Evolutionary conservation across 2,888 invertebrate species (phyloP).

Genomic region (Spatulosminthurus flaviceps): DNA sequence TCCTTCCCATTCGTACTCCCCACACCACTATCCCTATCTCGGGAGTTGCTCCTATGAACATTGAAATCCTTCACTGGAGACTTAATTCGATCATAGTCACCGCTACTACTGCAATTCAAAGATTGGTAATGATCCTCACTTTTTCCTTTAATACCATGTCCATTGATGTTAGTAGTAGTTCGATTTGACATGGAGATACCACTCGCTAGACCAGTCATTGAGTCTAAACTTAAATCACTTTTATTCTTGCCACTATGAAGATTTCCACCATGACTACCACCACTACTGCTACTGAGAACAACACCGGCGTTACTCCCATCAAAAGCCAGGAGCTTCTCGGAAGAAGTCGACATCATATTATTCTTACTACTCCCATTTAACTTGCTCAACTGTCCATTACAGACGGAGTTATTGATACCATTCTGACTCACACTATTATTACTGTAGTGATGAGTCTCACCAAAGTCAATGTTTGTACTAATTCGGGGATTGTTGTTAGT

Average conservation of each 20-base stretch:
- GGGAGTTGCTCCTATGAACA: background rate
- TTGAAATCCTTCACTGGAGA: conserved; percentile 49
- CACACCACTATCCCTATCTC: conserved; percentile 30
- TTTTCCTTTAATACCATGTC: conserved; percentile 27
- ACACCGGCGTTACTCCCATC: background rate
- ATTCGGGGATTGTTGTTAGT: conserved; percentile 48
- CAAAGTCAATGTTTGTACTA: conserved; percentile 59
- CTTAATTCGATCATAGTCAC: conserved; percentile 57
- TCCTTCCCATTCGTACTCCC: conserved; percentile 41
- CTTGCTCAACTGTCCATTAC: conserved; percentile 39
- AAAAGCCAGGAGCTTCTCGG: conserved; percentile 33
- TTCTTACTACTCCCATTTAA: conserved; percentile 34
- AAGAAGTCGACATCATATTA: conserved; percentile 1
- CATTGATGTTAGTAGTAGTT: background rate
- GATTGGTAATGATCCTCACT: conserved; percentile 44
- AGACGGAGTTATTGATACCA: conserved; percentile 19
- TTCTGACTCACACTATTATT: conserved; percentile 42
- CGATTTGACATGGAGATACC: background rate
- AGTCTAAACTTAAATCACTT: conserved; percentile 46
- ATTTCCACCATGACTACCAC: background rate
- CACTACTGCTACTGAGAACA: background rate
- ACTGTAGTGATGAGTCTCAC: conserved; percentile 46
- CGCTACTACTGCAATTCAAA: conserved; percentile 34
- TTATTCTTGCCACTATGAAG: conserved; percentile 26
- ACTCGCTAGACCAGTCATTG: conserved; percentile 25